Evolutionary conservation across 2,888 invertebrate species (phyloP).

Genomic region (Cyaniris semiargus): DNA sequence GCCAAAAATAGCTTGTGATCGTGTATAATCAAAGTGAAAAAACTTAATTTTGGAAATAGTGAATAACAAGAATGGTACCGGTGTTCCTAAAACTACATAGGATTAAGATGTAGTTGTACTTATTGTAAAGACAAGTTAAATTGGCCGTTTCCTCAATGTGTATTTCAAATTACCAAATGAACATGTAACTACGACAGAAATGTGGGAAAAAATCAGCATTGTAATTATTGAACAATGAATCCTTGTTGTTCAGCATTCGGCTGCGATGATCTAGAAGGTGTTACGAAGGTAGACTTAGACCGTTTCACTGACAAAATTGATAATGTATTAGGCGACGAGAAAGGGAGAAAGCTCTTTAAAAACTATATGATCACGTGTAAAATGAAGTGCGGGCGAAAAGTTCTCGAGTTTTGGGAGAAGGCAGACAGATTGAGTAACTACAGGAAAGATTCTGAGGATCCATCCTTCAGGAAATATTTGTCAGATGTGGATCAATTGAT

Average conservation of each 20-base stretch:
- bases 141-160: background rate
- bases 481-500: slow-evolving; percentile 60
- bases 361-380: slow-evolving; percentile 72
- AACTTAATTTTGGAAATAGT: slow-evolving; percentile 1
- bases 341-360: slow-evolving; percentile 68
- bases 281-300: slow-evolving; percentile 73
- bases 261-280: slow-evolving; percentile 67
- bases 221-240: slow-evolving; percentile 56
- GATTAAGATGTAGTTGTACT: background rate
- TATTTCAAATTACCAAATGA: background rate
- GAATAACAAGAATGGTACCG: background rate
- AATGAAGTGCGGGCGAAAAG: slow-evolving; percentile 62
- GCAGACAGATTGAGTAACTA: slow-evolving; percentile 61
- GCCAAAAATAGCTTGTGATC: slow-evolving; percentile 4
- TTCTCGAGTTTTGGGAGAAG: slow-evolving; percentile 69
- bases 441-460: slow-evolving; percentile 58
- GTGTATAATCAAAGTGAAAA: background rate
- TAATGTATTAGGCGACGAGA: slow-evolving; percentile 73
- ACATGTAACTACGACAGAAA: background rate
- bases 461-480: slow-evolving; percentile 57
- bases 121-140: background rate
- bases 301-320: slow-evolving; percentile 76
- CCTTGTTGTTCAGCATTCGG: slow-evolving; percentile 74
- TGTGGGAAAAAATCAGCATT: background rate
- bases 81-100: background rate